Percentiles rank a stretch among this genome's conserved stretches.
These are phyloP conservation scores for Charaxes varanes DNA, from an alignment of 1,140 invertebrate species.

Conservation along the genomic window DNA sequence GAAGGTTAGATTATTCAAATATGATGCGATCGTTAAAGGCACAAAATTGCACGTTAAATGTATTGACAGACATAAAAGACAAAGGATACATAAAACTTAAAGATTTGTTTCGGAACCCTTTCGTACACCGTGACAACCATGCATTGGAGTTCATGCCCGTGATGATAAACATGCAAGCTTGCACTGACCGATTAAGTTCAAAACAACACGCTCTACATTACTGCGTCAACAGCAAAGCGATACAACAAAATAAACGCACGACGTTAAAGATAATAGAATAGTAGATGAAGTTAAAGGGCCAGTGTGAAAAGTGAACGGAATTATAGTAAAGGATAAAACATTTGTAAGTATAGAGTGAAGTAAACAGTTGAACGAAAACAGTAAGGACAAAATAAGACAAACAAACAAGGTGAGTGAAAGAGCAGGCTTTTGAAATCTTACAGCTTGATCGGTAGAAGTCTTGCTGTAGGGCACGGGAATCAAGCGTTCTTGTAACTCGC, in stretches of 20 bases:
- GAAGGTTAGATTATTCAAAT: too few species aligned
- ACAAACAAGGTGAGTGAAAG: constrained; percentile 56
- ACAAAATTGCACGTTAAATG: constrained; percentile 23
- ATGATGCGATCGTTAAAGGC: too few species aligned
- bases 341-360: constrained; percentile 52
- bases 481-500: constrained; percentile 99
- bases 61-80: constrained; percentile 2
- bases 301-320: constrained; percentile 33
- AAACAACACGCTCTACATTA: constrained; percentile 1
- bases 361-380: constrained; percentile 44
- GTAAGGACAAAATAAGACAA: constrained; percentile 40
- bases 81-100: constrained; percentile 2
- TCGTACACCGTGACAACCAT: constrained; percentile 11
- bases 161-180: constrained; percentile 37
- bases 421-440: constrained; percentile 80
- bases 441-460: constrained; percentile 99
- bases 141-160: constrained; percentile 23
- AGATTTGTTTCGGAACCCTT: constrained; percentile 11
- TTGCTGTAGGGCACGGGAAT: constrained; percentile 99
- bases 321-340: constrained; percentile 42
- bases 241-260: constrained; percentile 3
- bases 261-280: background rate
- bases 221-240: background rate
- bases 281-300: constrained; percentile 40
- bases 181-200: constrained; percentile 37